Evolutionary conservation across 2,888 invertebrate species (phyloP).

Genomic region (Noctua janthe): DNA sequence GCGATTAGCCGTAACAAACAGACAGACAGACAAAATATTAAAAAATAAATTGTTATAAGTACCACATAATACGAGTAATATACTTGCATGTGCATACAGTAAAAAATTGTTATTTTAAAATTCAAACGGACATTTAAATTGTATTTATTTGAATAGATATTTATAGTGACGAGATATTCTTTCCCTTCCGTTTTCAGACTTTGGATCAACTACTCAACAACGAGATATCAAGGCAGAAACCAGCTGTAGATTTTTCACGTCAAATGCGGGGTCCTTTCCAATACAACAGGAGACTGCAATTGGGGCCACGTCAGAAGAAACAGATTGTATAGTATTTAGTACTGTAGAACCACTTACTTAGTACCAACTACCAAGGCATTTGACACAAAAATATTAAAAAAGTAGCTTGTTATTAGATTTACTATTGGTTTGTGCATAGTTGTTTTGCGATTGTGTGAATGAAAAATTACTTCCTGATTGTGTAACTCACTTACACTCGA

Average conservation of each 20-base stretch:
- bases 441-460: constrained; percentile 44
- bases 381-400: constrained; percentile 9
- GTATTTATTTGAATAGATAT: too few species aligned
- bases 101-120: too few species aligned
- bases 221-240: constrained; percentile 73
- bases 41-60: too few species aligned
- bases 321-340: constrained; percentile 47
- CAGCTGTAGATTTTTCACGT: constrained; percentile 52
- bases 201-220: constrained; percentile 78
- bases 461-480: not conserved
- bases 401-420: constrained; percentile 38
- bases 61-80: too few species aligned
- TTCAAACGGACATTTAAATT: too few species aligned
- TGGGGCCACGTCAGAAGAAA: constrained; percentile 72
- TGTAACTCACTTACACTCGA: not conserved
- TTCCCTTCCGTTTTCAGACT: constrained; percentile 73
- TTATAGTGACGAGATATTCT: not conserved
- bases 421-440: constrained; percentile 57
- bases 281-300: constrained; percentile 72
- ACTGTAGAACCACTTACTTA: not conserved
- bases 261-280: constrained; percentile 63
- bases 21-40: too few species aligned
- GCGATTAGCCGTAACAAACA: too few species aligned
- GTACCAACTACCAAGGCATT: not conserved
- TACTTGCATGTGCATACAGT: too few species aligned